A percentile compares a stretch with the other conserved stretches of the same genome.
Conservation (phyloP, 2,888 invertebrate species). For the Arrhopalites spinosus region DNA sequence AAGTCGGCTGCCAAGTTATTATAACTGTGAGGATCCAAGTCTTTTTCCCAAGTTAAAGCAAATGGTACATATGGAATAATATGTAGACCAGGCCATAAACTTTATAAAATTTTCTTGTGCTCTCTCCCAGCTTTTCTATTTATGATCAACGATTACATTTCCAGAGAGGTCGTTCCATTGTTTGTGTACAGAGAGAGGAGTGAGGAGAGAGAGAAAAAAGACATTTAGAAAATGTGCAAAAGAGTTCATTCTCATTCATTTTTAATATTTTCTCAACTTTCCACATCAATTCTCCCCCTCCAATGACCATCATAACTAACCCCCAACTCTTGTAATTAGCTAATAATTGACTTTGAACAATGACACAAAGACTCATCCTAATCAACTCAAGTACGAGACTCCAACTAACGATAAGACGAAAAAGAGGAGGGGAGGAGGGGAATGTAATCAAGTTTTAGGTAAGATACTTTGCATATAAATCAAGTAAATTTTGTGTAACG, state of each 20-base stretch:
- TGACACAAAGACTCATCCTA: too few relatives aligned
- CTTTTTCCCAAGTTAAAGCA: too few relatives aligned
- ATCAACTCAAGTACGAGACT: too few relatives aligned
- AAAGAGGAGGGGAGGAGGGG: background rate
- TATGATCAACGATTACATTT: background rate
- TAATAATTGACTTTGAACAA: too few relatives aligned
- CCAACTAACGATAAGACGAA: too few relatives aligned
- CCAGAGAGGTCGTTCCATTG: too few relatives aligned
- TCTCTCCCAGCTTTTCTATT: too few relatives aligned
- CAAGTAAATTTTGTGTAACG: background rate
- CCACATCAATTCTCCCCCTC: background rate
- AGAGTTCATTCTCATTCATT: background rate
- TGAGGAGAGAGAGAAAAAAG: background rate
- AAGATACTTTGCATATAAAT: background rate
- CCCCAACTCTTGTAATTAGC: background rate
- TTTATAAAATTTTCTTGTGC: too few relatives aligned
- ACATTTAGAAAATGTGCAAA: background rate
- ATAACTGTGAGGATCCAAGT: background rate
- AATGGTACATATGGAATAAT: background rate
- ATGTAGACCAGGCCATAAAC: background rate
- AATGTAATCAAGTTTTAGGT: background rate
- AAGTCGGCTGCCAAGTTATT: slow-evolving; percentile 40
- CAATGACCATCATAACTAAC: background rate
- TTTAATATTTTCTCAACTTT: too few relatives aligned
- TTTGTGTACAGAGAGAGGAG: background rate